Conservation (phyloP, 2,888 invertebrate species). For the Lysandra coridon region DNA sequence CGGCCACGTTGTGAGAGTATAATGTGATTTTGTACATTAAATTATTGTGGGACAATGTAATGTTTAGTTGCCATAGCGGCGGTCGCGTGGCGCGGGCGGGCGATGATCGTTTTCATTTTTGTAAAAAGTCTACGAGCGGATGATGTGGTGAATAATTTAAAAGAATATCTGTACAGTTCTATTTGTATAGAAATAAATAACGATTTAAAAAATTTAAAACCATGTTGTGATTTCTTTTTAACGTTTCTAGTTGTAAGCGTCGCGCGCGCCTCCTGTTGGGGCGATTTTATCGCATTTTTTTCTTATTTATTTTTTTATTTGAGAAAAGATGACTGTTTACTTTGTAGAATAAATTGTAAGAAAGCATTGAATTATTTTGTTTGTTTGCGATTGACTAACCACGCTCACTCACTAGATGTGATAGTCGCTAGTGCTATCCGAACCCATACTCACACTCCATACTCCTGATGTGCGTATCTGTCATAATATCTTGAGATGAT, state of each 20-base stretch:
- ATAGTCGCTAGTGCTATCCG: background rate
- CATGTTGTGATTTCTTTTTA: slow-evolving; percentile 77
- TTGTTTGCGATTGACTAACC: slow-evolving; percentile 37
- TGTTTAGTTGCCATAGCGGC: slow-evolving; percentile 24
- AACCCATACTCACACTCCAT: background rate
- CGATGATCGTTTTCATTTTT: slow-evolving; percentile 80
- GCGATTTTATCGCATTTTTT: slow-evolving; percentile 61
- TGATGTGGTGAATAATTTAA: slow-evolving; percentile 80
- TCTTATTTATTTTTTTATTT: slow-evolving; percentile 64
- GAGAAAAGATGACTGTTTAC: slow-evolving; percentile 74
- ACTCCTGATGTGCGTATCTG: background rate
- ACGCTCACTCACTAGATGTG: slow-evolving; percentile 21
- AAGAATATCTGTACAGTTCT: slow-evolving; percentile 81
- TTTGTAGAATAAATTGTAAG: slow-evolving; percentile 77
- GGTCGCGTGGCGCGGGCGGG: slow-evolving; percentile 38
- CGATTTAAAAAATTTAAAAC: slow-evolving; percentile 76
- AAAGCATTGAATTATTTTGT: slow-evolving; percentile 58
- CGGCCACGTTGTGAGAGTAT: slow-evolving; percentile 32
- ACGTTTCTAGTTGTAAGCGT: slow-evolving; percentile 61
- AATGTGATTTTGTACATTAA: slow-evolving; percentile 37
- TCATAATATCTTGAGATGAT: background rate
- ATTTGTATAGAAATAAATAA: slow-evolving; percentile 83
- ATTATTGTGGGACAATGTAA: slow-evolving; percentile 30
- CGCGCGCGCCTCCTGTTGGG: slow-evolving; percentile 50
- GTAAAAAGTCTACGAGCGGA: slow-evolving; percentile 80